phyloP scores from a whole-genome alignment of 2,113 vertebrate species.

The Vidua macroura region DNA sequence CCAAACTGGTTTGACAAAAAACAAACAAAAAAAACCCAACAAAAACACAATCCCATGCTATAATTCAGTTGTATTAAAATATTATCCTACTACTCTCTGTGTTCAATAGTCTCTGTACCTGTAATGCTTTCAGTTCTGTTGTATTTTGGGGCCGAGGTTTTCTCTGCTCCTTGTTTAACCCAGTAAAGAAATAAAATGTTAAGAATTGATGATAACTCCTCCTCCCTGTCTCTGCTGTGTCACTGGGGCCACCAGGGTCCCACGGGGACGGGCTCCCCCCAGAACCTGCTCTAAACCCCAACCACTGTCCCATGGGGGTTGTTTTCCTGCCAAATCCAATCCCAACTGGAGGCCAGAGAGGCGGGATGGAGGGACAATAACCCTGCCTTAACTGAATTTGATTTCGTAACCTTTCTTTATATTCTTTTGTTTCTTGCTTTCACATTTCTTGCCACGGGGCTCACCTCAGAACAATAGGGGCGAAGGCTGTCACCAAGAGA shows the following conservation, averaged over 20 bases:
- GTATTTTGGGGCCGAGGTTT: slow-evolving; percentile 74
- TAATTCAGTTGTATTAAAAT: slow-evolving; percentile 80
- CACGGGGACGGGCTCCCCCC: neutral
- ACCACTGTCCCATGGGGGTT: neutral
- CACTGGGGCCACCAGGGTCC: neutral
- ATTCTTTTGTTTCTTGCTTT: slow-evolving; percentile 64
- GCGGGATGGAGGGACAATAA: slow-evolving; percentile 35
- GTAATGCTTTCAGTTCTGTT: slow-evolving; percentile 81
- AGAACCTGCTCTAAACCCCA: neutral
- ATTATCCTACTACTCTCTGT: slow-evolving; percentile 81
- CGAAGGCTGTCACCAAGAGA: slow-evolving; percentile 59
- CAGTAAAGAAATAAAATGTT: slow-evolving; percentile 82
- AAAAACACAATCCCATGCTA: slow-evolving; percentile 71
- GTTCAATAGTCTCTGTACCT: slow-evolving; percentile 82
- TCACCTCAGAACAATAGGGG: slow-evolving; percentile 64
- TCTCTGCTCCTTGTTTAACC: slow-evolving; percentile 76
- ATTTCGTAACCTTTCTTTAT: slow-evolving; percentile 67
- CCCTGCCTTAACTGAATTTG: slow-evolving; percentile 35
- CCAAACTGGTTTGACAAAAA: slow-evolving; percentile 73
- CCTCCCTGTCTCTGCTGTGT: slow-evolving; percentile 4
- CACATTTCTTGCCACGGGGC: slow-evolving; percentile 60
- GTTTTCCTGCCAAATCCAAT: neutral
- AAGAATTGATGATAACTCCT: slow-evolving; percentile 72
- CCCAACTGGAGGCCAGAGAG: slow-evolving; percentile 12
- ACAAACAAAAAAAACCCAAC: slow-evolving; percentile 23